phyloP scores from a whole-genome alignment of 2,113 vertebrate species.

The Oostethus manadensis region DNA sequence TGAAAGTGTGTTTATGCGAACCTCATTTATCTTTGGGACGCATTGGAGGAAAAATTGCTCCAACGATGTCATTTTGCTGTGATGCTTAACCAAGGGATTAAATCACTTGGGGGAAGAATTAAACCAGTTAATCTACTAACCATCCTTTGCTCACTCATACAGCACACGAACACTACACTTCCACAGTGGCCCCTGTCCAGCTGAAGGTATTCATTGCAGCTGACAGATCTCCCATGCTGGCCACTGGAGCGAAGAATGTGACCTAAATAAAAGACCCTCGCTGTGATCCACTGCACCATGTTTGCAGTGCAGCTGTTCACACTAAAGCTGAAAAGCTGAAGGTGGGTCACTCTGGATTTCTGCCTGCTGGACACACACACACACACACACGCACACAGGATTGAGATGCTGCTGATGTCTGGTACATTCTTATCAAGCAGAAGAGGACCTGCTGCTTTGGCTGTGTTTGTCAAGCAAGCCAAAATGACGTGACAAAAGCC shows the following conservation, averaged over 20 bases:
- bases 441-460: slow-evolving; percentile 27
- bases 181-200: slow-evolving; percentile 42
- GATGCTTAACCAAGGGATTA: slow-evolving; percentile 24
- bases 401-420: slow-evolving; percentile 26
- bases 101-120: slow-evolving; percentile 22
- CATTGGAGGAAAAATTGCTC: slow-evolving; percentile 14
- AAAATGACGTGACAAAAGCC: slow-evolving; percentile 9
- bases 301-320: slow-evolving; percentile 66
- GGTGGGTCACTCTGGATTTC: slow-evolving; percentile 53
- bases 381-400: slow-evolving; percentile 28
- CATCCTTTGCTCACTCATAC: slow-evolving; percentile 17
- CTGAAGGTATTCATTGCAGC: slow-evolving; percentile 59
- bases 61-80: slow-evolving; percentile 33
- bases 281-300: slow-evolving; percentile 51
- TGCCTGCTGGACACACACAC: slow-evolving; percentile 40
- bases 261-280: slow-evolving; percentile 67
- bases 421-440: slow-evolving; percentile 33
- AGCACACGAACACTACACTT: slow-evolving; percentile 7
- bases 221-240: slow-evolving; percentile 61
- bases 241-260: slow-evolving; percentile 57
- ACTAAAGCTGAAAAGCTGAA: slow-evolving; percentile 60
- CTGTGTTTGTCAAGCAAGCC: slow-evolving; percentile 12
- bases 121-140: slow-evolving; percentile 15
- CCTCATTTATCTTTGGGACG: background rate
- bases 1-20: slow-evolving; percentile 14